A percentile compares a stretch with the other conserved stretches of the same genome.
These are phyloP conservation scores for Apodemia zela DNA, from an alignment of 2,888 invertebrate species.

Conservation along the genomic window DNA sequence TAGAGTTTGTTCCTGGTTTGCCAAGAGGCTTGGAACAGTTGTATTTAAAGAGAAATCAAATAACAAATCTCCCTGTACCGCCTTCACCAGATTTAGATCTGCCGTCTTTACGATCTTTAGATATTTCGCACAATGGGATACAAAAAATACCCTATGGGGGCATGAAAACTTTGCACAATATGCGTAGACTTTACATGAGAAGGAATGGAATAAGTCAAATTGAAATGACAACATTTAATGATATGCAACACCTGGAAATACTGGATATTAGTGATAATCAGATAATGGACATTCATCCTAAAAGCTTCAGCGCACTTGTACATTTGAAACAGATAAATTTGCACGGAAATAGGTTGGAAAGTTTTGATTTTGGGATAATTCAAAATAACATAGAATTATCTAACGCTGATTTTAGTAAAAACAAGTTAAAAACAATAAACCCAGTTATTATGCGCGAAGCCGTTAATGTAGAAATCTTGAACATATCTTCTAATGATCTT, in stretches of 20 bases:
- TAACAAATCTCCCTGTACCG: conserved; percentile 82
- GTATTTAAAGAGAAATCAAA: conserved; percentile 85
- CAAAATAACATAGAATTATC: conserved; percentile 83
- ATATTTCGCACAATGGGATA: conserved; percentile 87
- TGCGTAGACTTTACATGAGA: conserved; percentile 85
- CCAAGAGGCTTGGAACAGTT: conserved; percentile 89
- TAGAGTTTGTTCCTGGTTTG: conserved; percentile 88
- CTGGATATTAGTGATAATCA: conserved; percentile 88
- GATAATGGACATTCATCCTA: conserved; percentile 83
- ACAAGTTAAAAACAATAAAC: conserved; percentile 85
- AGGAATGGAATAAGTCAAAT: conserved; percentile 86
- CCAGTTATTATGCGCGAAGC: conserved; percentile 82
- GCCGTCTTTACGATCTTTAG: conserved; percentile 86
- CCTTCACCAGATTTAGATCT: conserved; percentile 86
- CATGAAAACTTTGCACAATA: conserved; percentile 83
- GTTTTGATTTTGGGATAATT: conserved; percentile 84
- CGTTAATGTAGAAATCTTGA: conserved; percentile 85
- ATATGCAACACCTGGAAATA: conserved; percentile 84
- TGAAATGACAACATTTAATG: conserved; percentile 85
- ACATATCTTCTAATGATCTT: conserved; percentile 89
- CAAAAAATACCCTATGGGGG: conserved; percentile 84
- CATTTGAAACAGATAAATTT: conserved; percentile 86
- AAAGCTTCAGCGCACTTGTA: conserved; percentile 82
- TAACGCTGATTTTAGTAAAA: conserved; percentile 86
- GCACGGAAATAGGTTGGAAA: conserved; percentile 87